Evolutionary conservation across 2,888 invertebrate genomes (phyloP).

Genomic region (Netelia melanura): DNA sequence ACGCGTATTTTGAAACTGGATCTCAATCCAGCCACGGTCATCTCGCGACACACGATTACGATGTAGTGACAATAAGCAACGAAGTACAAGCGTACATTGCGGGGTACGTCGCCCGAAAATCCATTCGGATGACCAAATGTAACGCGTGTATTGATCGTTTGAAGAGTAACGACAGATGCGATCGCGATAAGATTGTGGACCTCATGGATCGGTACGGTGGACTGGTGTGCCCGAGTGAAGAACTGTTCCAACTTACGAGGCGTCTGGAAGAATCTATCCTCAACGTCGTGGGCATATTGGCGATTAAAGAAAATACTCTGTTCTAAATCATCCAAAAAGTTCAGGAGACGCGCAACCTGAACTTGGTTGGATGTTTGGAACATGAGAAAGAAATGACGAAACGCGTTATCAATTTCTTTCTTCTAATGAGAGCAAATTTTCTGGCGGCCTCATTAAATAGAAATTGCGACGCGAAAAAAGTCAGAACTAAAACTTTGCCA

Average conservation of each 20-base stretch:
- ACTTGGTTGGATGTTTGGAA: constrained; percentile 40
- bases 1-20: constrained; percentile 21
- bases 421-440: constrained; percentile 50
- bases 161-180: constrained; percentile 27
- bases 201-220: constrained; percentile 50
- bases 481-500: constrained; percentile 33
- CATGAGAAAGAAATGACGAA: constrained; percentile 48
- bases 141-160: constrained; percentile 42
- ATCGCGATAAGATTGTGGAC: constrained; percentile 48
- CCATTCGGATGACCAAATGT: constrained; percentile 48
- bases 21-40: constrained; percentile 28
- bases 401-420: constrained; percentile 29
- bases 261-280: constrained; percentile 51
- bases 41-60: constrained; percentile 57
- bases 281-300: constrained; percentile 50
- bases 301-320: constrained; percentile 51
- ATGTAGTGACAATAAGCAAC: constrained; percentile 55
- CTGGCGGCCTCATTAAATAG: constrained; percentile 42
- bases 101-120: constrained; percentile 63
- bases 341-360: constrained; percentile 31
- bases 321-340: constrained; percentile 48
- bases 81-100: constrained; percentile 60
- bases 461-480: constrained; percentile 49
- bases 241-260: constrained; percentile 49
- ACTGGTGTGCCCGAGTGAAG: constrained; percentile 60